phyloP scores from a whole-genome alignment of 2,113 vertebrate genomes.

The Leptobrachium ailaonicum region DNA sequence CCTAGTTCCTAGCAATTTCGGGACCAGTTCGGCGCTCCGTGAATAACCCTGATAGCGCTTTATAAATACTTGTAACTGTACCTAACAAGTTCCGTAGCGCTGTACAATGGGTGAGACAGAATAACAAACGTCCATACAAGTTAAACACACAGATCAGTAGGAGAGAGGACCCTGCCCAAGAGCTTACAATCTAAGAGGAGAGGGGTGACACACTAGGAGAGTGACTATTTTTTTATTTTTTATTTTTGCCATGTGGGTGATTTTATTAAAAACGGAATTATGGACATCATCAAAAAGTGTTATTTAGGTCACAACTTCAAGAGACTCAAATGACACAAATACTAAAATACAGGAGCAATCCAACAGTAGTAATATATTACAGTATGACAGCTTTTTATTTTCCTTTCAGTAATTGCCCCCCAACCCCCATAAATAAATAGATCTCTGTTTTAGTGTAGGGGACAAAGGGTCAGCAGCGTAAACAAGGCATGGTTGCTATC shows the following conservation, averaged over 20 bases:
- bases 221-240: no score
- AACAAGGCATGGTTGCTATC: conserved; percentile 47
- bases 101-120: no score
- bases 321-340: conserved; percentile 40
- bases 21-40: no score
- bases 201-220: no score
- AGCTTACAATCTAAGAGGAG: no score
- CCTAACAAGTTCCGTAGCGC: no score
- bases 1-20: no score
- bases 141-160: no score
- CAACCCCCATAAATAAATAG: conserved; percentile 61
- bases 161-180: no score
- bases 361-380: conserved; percentile 57
- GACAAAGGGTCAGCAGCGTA: conserved; percentile 60
- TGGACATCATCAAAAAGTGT: conserved; percentile 2
- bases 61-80: no score
- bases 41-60: no score
- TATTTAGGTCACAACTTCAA: conserved; percentile 6
- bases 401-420: conserved; percentile 59
- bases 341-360: conserved; percentile 59
- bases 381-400: conserved; percentile 2
- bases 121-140: no score
- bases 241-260: background rate
- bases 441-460: conserved; percentile 55
- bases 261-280: conserved; percentile 27